Evolutionary conservation across 2,797 vertebrate genomes (phyloP).

Genomic region (Luscinia luscinia): DNA sequence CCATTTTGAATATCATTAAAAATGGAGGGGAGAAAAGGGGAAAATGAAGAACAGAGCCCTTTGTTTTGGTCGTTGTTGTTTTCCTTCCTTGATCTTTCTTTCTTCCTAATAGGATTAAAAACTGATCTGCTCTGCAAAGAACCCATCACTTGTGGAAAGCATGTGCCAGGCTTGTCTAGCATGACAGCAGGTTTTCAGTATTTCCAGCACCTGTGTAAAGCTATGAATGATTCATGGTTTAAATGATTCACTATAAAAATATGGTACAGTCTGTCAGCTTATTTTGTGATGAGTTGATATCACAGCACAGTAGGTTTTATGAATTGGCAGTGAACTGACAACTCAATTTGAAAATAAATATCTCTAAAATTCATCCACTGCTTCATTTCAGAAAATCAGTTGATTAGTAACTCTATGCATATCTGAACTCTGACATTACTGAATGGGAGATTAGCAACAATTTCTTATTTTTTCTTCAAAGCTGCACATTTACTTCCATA

Average conservation of each 20-base stretch:
- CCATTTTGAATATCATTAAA: neutral
- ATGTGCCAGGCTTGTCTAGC: constrained; percentile 43
- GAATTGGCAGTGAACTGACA: constrained; percentile 56
- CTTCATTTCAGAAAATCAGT: constrained; percentile 40
- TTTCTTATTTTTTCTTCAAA: constrained; percentile 29
- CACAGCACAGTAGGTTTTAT: constrained; percentile 50
- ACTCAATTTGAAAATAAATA: constrained; percentile 65
- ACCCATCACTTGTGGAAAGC: neutral
- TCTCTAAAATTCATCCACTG: constrained; percentile 8
- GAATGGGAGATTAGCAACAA: neutral
- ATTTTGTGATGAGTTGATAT: constrained; percentile 55
- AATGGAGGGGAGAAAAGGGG: neutral
- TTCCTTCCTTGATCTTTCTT: neutral
- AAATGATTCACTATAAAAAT: constrained; percentile 65
- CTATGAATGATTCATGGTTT: constrained; percentile 60
- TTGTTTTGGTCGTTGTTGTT: neutral
- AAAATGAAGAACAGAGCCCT: neutral
- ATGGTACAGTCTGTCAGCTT: constrained; percentile 41
- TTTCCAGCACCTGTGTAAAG: constrained; percentile 60
- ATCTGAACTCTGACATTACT: constrained; percentile 14
- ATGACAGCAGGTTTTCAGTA: constrained; percentile 25
- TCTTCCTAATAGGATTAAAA: neutral
- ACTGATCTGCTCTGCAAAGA: neutral
- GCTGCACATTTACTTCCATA: neutral
- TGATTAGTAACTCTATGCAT: neutral